Base-by-base conservation (phyloP, 2,888 invertebrate genomes). In the Rotaria socialis region DNA sequence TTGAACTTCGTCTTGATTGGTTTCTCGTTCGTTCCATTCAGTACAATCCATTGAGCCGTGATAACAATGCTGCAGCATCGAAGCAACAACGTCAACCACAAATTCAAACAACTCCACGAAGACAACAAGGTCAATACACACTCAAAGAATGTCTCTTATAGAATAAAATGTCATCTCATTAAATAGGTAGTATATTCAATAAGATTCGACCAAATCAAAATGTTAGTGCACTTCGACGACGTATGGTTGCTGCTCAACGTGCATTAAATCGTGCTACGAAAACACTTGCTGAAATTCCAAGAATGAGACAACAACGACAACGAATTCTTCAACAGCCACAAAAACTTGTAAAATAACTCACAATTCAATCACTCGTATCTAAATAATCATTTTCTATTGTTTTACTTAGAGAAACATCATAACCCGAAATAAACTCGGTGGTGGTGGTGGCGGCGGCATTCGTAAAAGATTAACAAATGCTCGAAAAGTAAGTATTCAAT, bases 1-100 rank as follows among this genome's bases (percentile, higher is more conserved):
- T 60, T 60, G 58, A 60, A 60, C 58, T 60, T 60, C 58, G 58
- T 60, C 58, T 60, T 60, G 58, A 60, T 60, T 60, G 58, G 58
- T 60, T 60, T 60, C 27, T 60, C 27, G 27, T 60, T 60, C n/a
- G n/a, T 60, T 60, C 43, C 43, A 74, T 41, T 74, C 41, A 74
- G 74, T 74, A 74, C 43, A 74, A 74, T 74, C 74, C 74, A 41
- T 43, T 74, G 35, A 35, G 74, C 7, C 74, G 74, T 74, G 74
- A 74, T 22, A 5, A 1, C 35, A 43, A 41, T 22, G 19, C 41
- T 8, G 3, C 74, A 74, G 7, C 74, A 19, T 3, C 41, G 7
- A 74, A 74, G 5, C 74, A 74, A 74, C 41, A 11, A 8, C n/a
- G 35, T 35, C 35, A 2, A 56, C 56, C 2, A 24, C 56, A 7